Base-by-base conservation (phyloP, 2,113 vertebrate genomes). In the Hippoglossus stenolepis region DNA sequence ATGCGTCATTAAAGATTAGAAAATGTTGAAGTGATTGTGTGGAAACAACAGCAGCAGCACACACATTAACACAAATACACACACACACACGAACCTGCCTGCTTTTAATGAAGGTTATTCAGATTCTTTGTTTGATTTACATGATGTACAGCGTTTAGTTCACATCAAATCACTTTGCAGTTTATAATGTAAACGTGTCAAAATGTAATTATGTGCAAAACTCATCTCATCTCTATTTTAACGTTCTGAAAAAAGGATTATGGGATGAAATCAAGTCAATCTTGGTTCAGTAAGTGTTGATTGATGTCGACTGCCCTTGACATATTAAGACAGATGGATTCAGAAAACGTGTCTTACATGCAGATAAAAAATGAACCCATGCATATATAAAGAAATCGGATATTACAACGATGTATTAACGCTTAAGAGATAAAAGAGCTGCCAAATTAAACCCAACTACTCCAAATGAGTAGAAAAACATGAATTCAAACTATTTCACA, bases 1-100 rank as follows among this genome's bases (percentile, higher is more conserved):
- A 40, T 17, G 58, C 72, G 57, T 78, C 60, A 58, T 4, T 51
- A 70, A 51, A 75, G 65, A 83, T 83, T 77, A 68, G 64, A 65
- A 61, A 7, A 38, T 35, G 61, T 45, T 49, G 24, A 40, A 31
- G 47, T 26, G 40, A 65, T 9, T 23, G 47, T 54, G 23, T 40
- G 64, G 24, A 61, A 66, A 54, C 23, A 45, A 2, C 10, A 7
- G 65, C 26, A n/a, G 69, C 21, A 17, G 4, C 18, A 45, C n/a
- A 43, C 58, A 35, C 57, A 54, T 26, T 2, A 2, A 18, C 26
- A 49, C 3, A 17, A 2, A 21, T 4, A 38, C 65, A 24, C 20
- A 40, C 2, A 43, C 61, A 63, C 28, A 31, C 31, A 1, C 2
- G 18, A 3, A 20, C 51, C 51, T 54, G 18, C 8, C 5, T 54